Base-by-base conservation (phyloP, 2,113 vertebrate species). In the Rhinopomastus cyanomelas region DNA sequence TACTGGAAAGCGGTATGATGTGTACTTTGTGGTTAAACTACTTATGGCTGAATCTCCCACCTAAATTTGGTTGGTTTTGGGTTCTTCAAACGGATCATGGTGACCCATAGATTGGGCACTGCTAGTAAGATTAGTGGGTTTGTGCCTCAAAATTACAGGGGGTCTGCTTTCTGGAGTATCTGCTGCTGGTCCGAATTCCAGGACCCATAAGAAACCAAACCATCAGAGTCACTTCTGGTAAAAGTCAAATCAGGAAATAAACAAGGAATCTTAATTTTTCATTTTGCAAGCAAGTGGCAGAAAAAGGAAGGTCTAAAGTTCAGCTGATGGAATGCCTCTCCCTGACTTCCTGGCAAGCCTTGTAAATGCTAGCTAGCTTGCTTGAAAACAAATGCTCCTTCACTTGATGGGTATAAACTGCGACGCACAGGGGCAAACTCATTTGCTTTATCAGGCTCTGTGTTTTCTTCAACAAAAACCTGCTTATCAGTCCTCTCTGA, bases 321-420 rank as follows among this genome's bases (percentile, higher is more conserved):
- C 95, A 93, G 27, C 60, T 89, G 65, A 49, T 81, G 56, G 82
- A 71, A 89, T 92, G 74, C 80, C 83, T 96, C 91, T 59, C 51
- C 81, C 62, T 34, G 73, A 85, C 87, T 95, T 95, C 89, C 92
- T 94, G 94, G 91, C 71, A 91, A 32, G 53, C 78, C 61, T 81
- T 83, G 30, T 96, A 94, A 94, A 90, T 95, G 61, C 64, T 85
- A 56, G 75, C 87, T 94, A 80, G 89, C 71, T 85, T 82, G 57
- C 81, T 92, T 88, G 67, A 88, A 94, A 93, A 95, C 82, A 95
- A 94, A 90, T 74, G 60, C 85, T 87, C 67, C 52, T 94, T 95
- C 93, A 81, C 81, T 94, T 94, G 68, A 39, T 94, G 26, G 66
- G 18, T 93, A 91, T 89, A 91, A 93, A 89, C 87, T 87, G 76